Conservation (phyloP, 1,140 invertebrate species). For the Steinernema feltiae region DNA sequence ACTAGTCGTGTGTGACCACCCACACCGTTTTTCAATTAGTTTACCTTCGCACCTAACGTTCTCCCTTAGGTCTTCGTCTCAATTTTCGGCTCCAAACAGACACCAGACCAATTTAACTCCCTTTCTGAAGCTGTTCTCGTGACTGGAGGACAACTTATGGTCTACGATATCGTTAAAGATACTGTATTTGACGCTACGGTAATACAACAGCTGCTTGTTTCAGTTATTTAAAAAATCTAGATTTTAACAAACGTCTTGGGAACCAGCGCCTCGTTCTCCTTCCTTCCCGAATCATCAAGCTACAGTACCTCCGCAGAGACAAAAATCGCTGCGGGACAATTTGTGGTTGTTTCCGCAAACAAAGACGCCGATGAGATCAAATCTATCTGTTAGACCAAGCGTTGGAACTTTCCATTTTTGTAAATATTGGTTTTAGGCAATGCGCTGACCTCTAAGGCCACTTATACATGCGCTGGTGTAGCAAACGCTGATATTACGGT, state of each 20-base stretch:
- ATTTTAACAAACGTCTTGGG: neutral
- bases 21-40: no score
- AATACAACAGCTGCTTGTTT: neutral
- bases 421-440: neutral
- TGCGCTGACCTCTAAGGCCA: neutral
- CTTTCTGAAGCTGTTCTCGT: neutral
- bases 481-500: neutral
- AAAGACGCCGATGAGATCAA: neutral
- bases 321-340: neutral
- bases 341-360: neutral
- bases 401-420: neutral
- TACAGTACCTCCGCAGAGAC: neutral
- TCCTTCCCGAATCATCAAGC: neutral
- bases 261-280: neutral
- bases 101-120: neutral
- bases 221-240: neutral
- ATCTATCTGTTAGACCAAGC: neutral
- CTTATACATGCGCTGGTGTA: neutral
- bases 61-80: constrained; percentile 8
- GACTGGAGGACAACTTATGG: neutral
- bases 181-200: neutral
- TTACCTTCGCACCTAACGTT: no score
- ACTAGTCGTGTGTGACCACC: no score
- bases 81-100: neutral
- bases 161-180: neutral